Evolutionary conservation across 2,113 vertebrate genomes (phyloP).

Genomic region (Eolophus roseicapilla): DNA sequence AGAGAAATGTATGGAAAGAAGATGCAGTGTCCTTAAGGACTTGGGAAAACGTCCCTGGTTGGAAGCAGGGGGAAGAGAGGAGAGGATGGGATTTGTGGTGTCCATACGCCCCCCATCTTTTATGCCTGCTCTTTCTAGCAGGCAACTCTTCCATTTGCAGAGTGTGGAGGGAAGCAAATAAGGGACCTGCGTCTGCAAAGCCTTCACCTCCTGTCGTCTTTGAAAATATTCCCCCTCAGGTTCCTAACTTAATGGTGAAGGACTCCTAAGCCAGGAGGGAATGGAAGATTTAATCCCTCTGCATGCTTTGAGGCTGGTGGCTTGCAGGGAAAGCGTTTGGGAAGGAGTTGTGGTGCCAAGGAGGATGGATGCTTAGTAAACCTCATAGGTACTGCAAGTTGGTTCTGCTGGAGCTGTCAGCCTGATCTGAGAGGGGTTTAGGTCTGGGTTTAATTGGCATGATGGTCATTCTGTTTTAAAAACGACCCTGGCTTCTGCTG

Average conservation of each 20-base stretch:
- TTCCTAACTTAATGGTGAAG: not conserved
- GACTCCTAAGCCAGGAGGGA: not conserved
- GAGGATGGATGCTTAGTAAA: not conserved
- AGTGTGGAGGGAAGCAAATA: not conserved
- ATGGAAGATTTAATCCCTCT: not conserved
- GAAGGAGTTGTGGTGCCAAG: not conserved
- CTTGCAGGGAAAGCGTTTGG: not conserved
- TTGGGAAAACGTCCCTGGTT: not conserved
- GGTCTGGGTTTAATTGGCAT: not conserved
- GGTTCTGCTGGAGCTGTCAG: not conserved
- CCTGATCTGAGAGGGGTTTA: not conserved
- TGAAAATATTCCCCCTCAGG: not conserved
- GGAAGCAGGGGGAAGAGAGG: not conserved
- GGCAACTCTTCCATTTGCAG: not conserved
- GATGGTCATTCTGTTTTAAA: not conserved
- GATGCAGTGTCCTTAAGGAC: not conserved
- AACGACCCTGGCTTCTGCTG: not conserved
- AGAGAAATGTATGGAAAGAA: not conserved
- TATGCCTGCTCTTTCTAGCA: not conserved
- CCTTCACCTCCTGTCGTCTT: not conserved
- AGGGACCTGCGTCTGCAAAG: not conserved
- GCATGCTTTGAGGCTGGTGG: not conserved
- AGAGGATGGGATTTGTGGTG: not conserved
- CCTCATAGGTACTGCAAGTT: not conserved
- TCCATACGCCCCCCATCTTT: rapidly evolving